A percentile compares a stretch with the other conserved stretches of the same genome.
These are phyloP conservation scores for Drosophila obscura DNA, from an alignment of 1,140 invertebrate genomes.

Conservation along the genomic window DNA sequence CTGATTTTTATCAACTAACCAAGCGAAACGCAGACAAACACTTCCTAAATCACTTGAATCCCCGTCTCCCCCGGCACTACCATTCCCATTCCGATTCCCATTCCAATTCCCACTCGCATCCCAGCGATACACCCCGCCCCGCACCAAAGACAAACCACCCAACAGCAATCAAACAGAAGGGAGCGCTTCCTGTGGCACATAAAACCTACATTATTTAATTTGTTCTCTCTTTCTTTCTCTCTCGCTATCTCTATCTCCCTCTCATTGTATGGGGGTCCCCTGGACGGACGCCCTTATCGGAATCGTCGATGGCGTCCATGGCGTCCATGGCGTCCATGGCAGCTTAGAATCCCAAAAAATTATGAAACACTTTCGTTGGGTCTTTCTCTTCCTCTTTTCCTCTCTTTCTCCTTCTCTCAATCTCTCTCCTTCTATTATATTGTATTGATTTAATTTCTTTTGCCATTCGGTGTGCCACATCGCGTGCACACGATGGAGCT, in stretches of 20 bases:
- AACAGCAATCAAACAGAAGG: conserved; percentile 36
- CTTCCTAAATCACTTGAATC: conserved; percentile 82
- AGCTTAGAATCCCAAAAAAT: conserved; percentile 65
- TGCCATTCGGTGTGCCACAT: no score
- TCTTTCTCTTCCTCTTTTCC: background rate
- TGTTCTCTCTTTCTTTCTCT: conserved; percentile 34
- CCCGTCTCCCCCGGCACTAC: background rate
- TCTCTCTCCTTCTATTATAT: background rate
- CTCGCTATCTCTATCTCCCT: background rate
- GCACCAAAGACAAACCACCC: background rate
- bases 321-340: conserved; percentile 9
- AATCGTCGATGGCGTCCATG: conserved; percentile 52
- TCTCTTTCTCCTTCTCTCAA: background rate
- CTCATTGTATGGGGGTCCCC: background rate
- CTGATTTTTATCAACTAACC: conserved; percentile 83
- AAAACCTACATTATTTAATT: conserved; percentile 82
- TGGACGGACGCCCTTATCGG: conserved; percentile 46
- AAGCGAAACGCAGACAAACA: conserved; percentile 83
- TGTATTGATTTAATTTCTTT: background rate
- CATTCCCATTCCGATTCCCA: no score
- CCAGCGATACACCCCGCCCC: background rate
- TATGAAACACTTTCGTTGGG: conserved; percentile 73
- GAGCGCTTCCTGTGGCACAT: conserved; percentile 73
- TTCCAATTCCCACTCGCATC: conserved; percentile 17
- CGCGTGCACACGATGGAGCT: no score